These are phyloP conservation scores for Drosophila equinoxialis DNA, from an alignment of 1,140 invertebrate species.

Conservation along the genomic window DNA sequence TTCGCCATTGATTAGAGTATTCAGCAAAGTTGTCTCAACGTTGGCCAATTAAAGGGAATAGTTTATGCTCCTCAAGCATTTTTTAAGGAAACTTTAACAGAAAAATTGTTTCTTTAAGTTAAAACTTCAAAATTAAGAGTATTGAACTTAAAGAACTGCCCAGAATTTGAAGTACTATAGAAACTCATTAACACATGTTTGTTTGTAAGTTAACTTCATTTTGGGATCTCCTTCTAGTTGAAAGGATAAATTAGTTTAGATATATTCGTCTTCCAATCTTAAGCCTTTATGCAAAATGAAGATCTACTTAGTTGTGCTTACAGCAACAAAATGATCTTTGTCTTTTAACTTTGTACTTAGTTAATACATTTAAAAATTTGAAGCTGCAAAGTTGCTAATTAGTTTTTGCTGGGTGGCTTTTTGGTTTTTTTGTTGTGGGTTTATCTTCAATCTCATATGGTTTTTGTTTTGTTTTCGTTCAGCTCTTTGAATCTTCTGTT, in stretches of 20 bases:
- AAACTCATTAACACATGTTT: too few relatives aligned
- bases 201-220: too few relatives aligned
- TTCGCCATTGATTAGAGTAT: too few relatives aligned
- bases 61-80: too few relatives aligned
- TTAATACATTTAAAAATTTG: slow-evolving; percentile 43
- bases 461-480: not conserved
- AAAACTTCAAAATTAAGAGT: too few relatives aligned
- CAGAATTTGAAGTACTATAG: too few relatives aligned
- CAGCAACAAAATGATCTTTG: slow-evolving; percentile 6
- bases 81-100: too few relatives aligned
- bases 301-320: not conserved
- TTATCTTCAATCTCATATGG: slow-evolving; percentile 29
- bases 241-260: not conserved
- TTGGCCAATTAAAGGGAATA: too few relatives aligned
- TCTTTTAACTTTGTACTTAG: slow-evolving; percentile 6
- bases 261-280: not conserved
- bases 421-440: slow-evolving; percentile 49
- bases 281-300: not conserved
- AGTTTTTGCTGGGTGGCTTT: slow-evolving; percentile 40
- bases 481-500: slow-evolving; percentile 34
- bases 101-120: too few relatives aligned
- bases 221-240: not conserved
- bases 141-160: too few relatives aligned
- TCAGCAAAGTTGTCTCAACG: too few relatives aligned
- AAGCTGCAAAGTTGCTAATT: slow-evolving; percentile 45